Base-by-base conservation (phyloP, 1,140 invertebrate species). In the Drosophila bipectinata region DNA sequence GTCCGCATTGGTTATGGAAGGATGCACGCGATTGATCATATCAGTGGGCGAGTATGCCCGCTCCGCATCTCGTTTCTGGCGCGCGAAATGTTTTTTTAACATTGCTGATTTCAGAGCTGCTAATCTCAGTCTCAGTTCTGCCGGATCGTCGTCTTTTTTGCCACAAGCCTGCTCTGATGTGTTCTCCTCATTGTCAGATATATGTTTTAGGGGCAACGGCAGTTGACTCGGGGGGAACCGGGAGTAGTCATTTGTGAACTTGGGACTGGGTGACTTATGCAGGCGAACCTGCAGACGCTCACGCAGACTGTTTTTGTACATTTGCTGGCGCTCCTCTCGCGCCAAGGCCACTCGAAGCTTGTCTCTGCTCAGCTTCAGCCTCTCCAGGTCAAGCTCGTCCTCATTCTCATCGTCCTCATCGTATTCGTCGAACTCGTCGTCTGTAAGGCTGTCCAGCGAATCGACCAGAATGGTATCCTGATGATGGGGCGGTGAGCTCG, bases 21-120 rank as follows among this genome's bases (percentile, higher is more conserved):
- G 80, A 66, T 84, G 77, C 8, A 91, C 83, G 12, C 88, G 83
- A 21, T 89, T 79, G 4, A 88, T 89, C 78, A 90, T 90, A 56
- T 92, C 91, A 26, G 91, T 91, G 30, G 91, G 91, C 0, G 91
- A 92, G 39, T 92, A 92, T 2, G 91, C 91, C 3, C 80, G 76
- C 34, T 91, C 91, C 0, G 82, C 90, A 51, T 92, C 89, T 0
- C 91, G 84, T 51, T 88, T 91, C 48, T 92, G 90, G 6, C 91
- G 77, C 2, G 75, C 83, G 56, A 71, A 21, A 49, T 91, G 83
- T 44, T 91, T 92, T 45, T 88, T 90, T 0, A 92, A 14, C 6
- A 92, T 76, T 0, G 88, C 91, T 2, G 91, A 92, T 34, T 92
- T 91, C 0, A 92, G 60, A 1, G 91, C 91, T 52, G 90, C 90